Conservation (phyloP, 2,797 vertebrate species). For the Rhinoraja longicauda region DNA sequence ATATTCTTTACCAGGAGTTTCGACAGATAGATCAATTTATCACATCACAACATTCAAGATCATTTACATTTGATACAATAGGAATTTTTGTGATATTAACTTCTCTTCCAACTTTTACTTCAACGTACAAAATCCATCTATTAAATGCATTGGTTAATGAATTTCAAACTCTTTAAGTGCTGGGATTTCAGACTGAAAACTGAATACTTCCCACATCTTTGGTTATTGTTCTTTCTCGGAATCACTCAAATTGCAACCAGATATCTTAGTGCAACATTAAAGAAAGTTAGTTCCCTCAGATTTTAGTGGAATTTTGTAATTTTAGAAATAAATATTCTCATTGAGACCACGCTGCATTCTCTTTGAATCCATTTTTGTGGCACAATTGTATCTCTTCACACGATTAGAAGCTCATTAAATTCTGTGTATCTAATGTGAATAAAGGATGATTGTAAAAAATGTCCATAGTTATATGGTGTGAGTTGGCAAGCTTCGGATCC, state of each 20-base stretch:
- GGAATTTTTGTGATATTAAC: neutral
- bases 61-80: neutral
- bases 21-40: neutral
- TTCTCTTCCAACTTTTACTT: neutral
- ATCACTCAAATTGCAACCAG: neutral
- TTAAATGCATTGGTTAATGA: neutral
- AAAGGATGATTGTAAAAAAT: neutral
- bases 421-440: neutral
- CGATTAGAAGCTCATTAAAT: neutral
- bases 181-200: neutral
- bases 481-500: neutral
- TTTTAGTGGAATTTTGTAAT: neutral
- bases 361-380: neutral
- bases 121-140: neutral
- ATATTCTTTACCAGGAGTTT: neutral
- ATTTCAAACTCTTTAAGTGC: neutral
- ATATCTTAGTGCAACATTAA: too few species aligned
- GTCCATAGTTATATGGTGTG: neutral
- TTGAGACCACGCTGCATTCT: neutral
- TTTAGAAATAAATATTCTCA: neutral
- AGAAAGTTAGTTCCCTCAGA: neutral
- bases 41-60: neutral
- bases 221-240: too few species aligned
- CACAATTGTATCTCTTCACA: neutral
- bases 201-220: neutral